Evolutionary conservation across 2,113 vertebrate species (phyloP).

Genomic region (Caretta caretta): DNA sequence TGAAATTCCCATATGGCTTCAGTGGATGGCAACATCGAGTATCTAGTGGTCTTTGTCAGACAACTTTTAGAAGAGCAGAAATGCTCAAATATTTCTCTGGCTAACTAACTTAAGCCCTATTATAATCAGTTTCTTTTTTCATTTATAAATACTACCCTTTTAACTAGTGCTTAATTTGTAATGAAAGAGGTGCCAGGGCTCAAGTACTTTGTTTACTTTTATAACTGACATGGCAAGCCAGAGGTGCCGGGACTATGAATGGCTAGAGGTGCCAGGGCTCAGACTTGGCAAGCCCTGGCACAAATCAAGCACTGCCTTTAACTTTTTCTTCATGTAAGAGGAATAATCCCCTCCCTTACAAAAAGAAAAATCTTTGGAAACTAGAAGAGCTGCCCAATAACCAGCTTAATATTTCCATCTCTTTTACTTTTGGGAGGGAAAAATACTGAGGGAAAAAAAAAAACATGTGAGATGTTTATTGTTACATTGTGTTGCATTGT

Average conservation of each 20-base stretch:
- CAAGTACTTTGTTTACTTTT: too few species aligned
- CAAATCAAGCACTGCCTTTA: neutral
- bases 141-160: constrained; percentile 57
- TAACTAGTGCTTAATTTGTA: neutral
- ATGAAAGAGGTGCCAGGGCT: too few species aligned
- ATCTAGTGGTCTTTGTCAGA: constrained; percentile 9
- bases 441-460: constrained; percentile 17
- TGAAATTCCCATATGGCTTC: neutral
- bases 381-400: constrained; percentile 47
- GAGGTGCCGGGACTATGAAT: too few species aligned
- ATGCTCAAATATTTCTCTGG: neutral
- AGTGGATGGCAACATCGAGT: neutral
- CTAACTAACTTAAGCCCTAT: neutral
- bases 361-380: constrained; percentile 66
- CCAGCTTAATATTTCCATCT: constrained; percentile 31
- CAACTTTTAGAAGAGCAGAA: constrained; percentile 40
- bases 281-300: too few species aligned
- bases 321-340: constrained; percentile 51
- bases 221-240: too few species aligned
- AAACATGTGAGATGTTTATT: constrained; percentile 30
- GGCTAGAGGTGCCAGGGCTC: too few species aligned
- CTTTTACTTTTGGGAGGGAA: constrained; percentile 10
- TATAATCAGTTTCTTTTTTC: neutral
- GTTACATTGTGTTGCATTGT: constrained; percentile 26
- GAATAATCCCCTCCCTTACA: constrained; percentile 44